Base-by-base conservation (phyloP, 1,140 invertebrate genomes). In the Drosophila repleta region DNA sequence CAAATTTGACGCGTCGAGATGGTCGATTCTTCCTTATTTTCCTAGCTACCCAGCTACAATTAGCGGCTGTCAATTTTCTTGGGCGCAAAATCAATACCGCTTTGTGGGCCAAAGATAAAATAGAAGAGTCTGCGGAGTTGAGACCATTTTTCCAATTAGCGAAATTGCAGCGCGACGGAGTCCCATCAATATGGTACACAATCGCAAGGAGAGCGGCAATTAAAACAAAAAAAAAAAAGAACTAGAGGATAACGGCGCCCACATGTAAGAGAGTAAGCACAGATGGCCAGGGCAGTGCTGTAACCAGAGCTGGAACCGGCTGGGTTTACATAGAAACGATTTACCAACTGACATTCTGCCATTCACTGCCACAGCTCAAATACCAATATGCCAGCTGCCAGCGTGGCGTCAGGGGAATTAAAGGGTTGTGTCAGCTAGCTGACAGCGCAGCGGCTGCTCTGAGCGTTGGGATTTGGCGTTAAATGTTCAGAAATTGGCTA, bases 71-170 rank as follows among this genome's bases (percentile, higher is more conserved):
- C 52, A 53, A 52, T 58, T 49, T 21, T 35, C 35, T n/a, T 13
- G n/a, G 18, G 11, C 20, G 39, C 66, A 26, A 61, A 75, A 75
- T 80, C 56, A 73, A 84, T 76, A 32, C 79, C 60, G 64, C 85
- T 76, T 69, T 83, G 32, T 51, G n/a, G 64, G 63, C 62, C 17
- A 39, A 75, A 79, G 79, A 75, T 79, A 65, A 41, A 17, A 24
- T 35, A 29, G 45, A 39, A n/a, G 32, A 41, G 35, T 8, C 26
- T 32, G 35, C 13, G 37, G 45, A 51, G 67, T 62, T 43, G 7
- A 37, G 61, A 75, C 46, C 56, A 65, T 77, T 75, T 78, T 84
- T 24, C 29, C 81, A 84, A 84, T 84, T 85, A 84, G 76, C 67
- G 64, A 76, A 84, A 74, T 66, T 63, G 32, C 68, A 58, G 51